These are phyloP conservation scores for Tetramorium simillimum DNA, from an alignment of 1,140 invertebrate genomes.

Conservation along the genomic window DNA sequence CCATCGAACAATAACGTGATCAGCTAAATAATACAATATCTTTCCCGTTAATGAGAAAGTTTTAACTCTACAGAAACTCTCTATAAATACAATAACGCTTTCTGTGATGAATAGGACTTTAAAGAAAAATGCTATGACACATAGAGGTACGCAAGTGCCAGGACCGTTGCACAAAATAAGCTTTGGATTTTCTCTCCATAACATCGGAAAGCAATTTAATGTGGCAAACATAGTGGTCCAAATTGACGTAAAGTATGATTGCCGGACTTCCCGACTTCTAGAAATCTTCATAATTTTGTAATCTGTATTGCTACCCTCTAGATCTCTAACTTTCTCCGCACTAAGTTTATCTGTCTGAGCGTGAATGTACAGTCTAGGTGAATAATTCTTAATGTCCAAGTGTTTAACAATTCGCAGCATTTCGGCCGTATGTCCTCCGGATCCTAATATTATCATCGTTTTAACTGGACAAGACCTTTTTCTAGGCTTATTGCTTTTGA, in stretches of 20 bases:
- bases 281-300: slow-evolving; percentile 89
- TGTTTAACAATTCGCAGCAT: slow-evolving; percentile 91
- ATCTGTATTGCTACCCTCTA: slow-evolving; percentile 83
- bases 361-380: slow-evolving; percentile 91
- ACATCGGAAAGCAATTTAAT: slow-evolving; percentile 89
- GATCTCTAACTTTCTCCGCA: slow-evolving; percentile 87
- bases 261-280: slow-evolving; percentile 94
- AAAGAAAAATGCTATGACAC: slow-evolving; percentile 89
- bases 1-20: slow-evolving; percentile 97
- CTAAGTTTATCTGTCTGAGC: slow-evolving; percentile 93
- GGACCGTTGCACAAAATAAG: slow-evolving; percentile 97
- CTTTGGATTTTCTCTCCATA: slow-evolving; percentile 90
- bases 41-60: slow-evolving; percentile 95
- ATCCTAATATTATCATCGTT: slow-evolving; percentile 87
- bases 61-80: slow-evolving; percentile 97
- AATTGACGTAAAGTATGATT: slow-evolving; percentile 93
- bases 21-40: slow-evolving; percentile 93
- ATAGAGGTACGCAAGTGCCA: slow-evolving; percentile 97
- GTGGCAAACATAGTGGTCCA: slow-evolving; percentile 92
- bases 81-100: slow-evolving; percentile 94
- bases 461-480: slow-evolving; percentile 68
- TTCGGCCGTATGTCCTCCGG: slow-evolving; percentile 95
- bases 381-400: slow-evolving; percentile 87
- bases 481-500: slow-evolving; percentile 55
- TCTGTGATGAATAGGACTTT: slow-evolving; percentile 89